These are phyloP conservation scores for Helogale parvula DNA, from an alignment of 2,113 vertebrate species.

Conservation along the genomic window DNA sequence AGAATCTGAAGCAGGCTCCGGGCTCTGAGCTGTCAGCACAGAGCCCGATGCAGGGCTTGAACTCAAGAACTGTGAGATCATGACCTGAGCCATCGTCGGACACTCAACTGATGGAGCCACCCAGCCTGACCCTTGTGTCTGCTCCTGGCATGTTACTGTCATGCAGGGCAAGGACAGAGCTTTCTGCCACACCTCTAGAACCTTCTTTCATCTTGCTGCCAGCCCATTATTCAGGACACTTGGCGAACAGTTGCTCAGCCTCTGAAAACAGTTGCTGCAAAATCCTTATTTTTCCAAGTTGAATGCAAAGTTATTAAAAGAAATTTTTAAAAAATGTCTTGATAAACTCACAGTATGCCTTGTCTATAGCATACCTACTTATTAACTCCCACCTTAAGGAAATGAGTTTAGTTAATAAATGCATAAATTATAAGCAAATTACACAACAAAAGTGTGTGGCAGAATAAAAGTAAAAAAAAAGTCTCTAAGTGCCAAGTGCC, in stretches of 20 bases:
- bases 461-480: slow-evolving; percentile 41
- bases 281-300: not conserved
- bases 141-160: not conserved
- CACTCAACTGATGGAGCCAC: too few relatives aligned
- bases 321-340: not conserved
- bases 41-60: too few relatives aligned
- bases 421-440: not conserved
- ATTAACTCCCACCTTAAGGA: not conserved
- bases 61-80: too few relatives aligned
- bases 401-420: not conserved
- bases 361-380: not conserved
- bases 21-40: too few relatives aligned
- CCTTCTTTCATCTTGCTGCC: not conserved
- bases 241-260: not conserved
- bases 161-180: not conserved
- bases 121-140: not conserved
- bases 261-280: not conserved
- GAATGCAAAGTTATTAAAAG: not conserved
- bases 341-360: slow-evolving; percentile 23
- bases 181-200: not conserved
- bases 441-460: not conserved
- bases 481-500: not conserved
- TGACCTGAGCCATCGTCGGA: too few relatives aligned
- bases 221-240: not conserved
- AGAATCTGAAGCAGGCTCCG: too few relatives aligned